Base-by-base conservation (phyloP, 2,113 vertebrate genomes). In the Fulmarus glacialis region DNA sequence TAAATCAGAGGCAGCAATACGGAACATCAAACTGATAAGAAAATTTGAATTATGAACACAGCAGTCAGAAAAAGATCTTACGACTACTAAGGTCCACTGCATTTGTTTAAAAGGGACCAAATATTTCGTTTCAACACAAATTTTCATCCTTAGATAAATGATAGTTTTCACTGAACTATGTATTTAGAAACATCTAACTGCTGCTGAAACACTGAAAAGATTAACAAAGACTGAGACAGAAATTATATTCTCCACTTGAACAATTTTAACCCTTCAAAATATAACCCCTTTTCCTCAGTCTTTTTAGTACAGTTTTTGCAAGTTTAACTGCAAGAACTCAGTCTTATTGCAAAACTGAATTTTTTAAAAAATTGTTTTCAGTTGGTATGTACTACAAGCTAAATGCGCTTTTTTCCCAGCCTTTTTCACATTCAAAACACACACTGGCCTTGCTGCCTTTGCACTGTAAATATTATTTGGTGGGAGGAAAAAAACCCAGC, bases 391-490 rank as follows among this genome's bases (percentile, higher is more conserved):
- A 80, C 83, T 96, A 94, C 82, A 96, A 98, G 97, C 97, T 98
- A 96, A 98, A 97, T 6, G 47, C 94, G 89, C 86, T 97, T 79
- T 96, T 89, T 90, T 97, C 92, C 75, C 83, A 98, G 95, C 96
- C 83, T 97, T 95, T 96, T 98, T 98, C 98, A 97, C 98, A 99
- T 98, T 98, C 98, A 98, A 97, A 98, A 98, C 98, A 98, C 98
- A 98, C 97, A 98, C 96, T 97, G 98, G 98, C 97, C 98, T 98
- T 97, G 95, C 98, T 98, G 98, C 96, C 97, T 98, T 98, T 97
- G 97, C 98, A 98, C 98, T 98, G 98, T 98, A 99, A 98, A 99
- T 98, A 99, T 97, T 98, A 98, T 98, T 98, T 98, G 98, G 98
- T 98, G 96, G 98, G 97, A 98, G 98, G 92, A 74, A 97, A 95